These are phyloP conservation scores for Dendrolimus punctatus DNA, from an alignment of 1,140 invertebrate species.

Conservation along the genomic window DNA sequence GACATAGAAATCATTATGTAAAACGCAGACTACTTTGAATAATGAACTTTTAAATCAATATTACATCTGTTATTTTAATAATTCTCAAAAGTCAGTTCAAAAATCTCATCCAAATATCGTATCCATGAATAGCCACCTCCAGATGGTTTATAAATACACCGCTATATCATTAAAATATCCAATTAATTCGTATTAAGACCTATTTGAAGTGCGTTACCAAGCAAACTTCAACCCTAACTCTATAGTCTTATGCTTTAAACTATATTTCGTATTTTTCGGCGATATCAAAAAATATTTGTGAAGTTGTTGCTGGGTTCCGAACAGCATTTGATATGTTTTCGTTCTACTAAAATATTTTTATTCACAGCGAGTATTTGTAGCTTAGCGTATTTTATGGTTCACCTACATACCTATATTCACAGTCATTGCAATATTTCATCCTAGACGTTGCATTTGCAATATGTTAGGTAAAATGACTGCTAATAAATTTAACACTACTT, in stretches of 20 bases:
- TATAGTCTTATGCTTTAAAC: neutral
- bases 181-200: conserved; percentile 45
- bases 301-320: conserved; percentile 35
- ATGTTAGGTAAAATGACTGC: too few relatives aligned
- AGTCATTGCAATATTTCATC: too few relatives aligned
- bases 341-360: conserved; percentile 22
- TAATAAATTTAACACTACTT: too few relatives aligned
- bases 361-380: conserved; percentile 9
- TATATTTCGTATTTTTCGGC: conserved; percentile 22
- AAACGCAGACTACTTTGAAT: neutral
- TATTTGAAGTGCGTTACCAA: conserved; percentile 21
- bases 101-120: conserved; percentile 16
- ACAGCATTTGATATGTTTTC: conserved; percentile 33
- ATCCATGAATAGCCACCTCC: conserved; percentile 19
- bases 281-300: conserved; percentile 33
- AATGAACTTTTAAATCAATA: neutral
- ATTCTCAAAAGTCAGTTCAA: neutral
- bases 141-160: conserved; percentile 35
- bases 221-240: conserved; percentile 21
- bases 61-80: neutral
- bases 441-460: too few relatives aligned
- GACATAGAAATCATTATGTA: neutral
- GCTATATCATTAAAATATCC: conserved; percentile 42
- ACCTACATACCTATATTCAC: neutral
- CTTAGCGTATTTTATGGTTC: conserved; percentile 9